Conservation (phyloP, 2,797 vertebrate species). For the Hippocampus kuda region DNA sequence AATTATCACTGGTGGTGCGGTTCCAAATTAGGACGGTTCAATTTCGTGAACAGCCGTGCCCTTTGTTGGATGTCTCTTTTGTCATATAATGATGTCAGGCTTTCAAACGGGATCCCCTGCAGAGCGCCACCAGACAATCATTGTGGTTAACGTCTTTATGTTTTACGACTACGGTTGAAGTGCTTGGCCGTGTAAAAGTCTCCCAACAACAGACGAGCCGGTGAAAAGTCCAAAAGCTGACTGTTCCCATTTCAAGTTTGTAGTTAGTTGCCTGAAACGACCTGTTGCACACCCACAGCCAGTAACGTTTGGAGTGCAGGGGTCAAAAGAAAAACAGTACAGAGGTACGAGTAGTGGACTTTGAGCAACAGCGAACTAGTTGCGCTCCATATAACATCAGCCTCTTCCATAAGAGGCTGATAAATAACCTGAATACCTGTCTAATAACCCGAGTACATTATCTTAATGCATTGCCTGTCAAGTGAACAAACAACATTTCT, state of each 20-base stretch:
- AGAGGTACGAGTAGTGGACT: slow-evolving; percentile 35
- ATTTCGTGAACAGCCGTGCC: neutral
- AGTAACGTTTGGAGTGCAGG: slow-evolving; percentile 3
- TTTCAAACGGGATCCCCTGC: neutral
- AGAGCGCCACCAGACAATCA: neutral
- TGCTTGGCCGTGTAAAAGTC: neutral
- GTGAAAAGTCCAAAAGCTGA: neutral
- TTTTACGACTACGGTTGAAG: neutral
- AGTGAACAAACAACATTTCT: neutral
- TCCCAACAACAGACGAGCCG: neutral
- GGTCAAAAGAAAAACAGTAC: slow-evolving; percentile 27
- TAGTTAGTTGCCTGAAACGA: neutral
- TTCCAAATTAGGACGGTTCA: neutral
- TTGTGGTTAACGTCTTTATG: neutral
- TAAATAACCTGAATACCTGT: slow-evolving; percentile 12
- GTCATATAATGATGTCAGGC: neutral
- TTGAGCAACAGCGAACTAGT: slow-evolving; percentile 20
- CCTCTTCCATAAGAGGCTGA: slow-evolving; percentile 35
- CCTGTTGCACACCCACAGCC: neutral
- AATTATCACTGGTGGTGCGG: no score
- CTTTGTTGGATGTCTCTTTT: neutral
- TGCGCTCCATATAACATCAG: slow-evolving; percentile 14
- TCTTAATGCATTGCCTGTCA: neutral
- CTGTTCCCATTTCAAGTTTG: neutral
- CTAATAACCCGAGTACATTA: neutral